Percentiles rank a stretch among this genome's conserved stretches.
These are phyloP conservation scores for Dryadula phaetusa DNA, from an alignment of 2,888 invertebrate genomes.

Conservation along the genomic window DNA sequence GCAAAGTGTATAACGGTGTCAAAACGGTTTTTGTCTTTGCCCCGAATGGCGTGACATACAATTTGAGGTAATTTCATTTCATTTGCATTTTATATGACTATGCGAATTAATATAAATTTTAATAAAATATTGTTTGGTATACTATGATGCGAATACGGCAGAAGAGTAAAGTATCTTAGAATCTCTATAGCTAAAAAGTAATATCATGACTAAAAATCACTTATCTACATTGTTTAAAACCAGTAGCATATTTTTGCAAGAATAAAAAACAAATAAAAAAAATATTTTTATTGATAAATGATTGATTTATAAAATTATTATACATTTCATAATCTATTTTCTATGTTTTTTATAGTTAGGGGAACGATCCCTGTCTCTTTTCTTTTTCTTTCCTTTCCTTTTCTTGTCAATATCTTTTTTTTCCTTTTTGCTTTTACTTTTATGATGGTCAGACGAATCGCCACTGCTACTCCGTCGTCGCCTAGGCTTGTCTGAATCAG, in stretches of 20 bases:
- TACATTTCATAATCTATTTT: slow-evolving; percentile 59
- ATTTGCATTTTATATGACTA: too few relatives aligned
- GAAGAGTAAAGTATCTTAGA: too few relatives aligned
- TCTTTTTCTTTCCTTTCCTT: slow-evolving; percentile 84
- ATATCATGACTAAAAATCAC: too few relatives aligned
- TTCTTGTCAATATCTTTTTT: slow-evolving; percentile 83
- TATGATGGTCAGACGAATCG: slow-evolving; percentile 55
- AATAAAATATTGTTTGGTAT: too few relatives aligned
- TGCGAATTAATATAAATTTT: too few relatives aligned
- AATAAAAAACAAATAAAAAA: slow-evolving; percentile 3
- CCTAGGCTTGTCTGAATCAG: slow-evolving; percentile 57
- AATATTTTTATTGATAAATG: slow-evolving; percentile 27
- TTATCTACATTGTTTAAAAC: too few relatives aligned
- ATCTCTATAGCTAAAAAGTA: too few relatives aligned
- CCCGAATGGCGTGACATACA: too few relatives aligned
- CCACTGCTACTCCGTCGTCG: slow-evolving; percentile 55
- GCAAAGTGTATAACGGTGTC: too few relatives aligned
- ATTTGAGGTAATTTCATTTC: too few relatives aligned
- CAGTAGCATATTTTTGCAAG: background rate
- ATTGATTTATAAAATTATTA: slow-evolving; percentile 30
- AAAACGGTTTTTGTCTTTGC: too few relatives aligned
- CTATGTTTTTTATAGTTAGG: slow-evolving; percentile 79
- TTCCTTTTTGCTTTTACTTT: slow-evolving; percentile 64
- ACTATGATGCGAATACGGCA: too few relatives aligned
- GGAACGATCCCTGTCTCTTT: slow-evolving; percentile 79